Conservation (phyloP, 2,888 invertebrate genomes). For the Tetranychus truncatus region DNA sequence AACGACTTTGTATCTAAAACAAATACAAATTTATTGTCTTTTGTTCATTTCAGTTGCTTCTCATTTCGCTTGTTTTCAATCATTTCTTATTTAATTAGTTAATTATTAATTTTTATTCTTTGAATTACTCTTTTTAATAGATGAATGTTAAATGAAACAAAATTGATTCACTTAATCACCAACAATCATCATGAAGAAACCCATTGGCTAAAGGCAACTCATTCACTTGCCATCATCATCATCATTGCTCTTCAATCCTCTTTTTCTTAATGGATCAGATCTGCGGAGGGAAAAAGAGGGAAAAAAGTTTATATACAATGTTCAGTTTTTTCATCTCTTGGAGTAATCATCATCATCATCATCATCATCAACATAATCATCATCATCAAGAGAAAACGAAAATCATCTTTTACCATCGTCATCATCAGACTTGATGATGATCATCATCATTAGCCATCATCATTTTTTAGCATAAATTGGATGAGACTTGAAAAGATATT, state of each 20-base stretch:
- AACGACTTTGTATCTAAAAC: neutral
- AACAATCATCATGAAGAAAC: neutral
- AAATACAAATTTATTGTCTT: neutral
- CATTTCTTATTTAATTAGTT: neutral
- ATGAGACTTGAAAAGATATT: neutral
- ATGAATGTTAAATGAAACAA: neutral
- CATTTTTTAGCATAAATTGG: neutral
- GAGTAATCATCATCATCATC: neutral
- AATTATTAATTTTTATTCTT: neutral
- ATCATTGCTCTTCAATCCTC: neutral
- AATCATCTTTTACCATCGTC: conserved; percentile 1
- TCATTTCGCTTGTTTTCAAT: neutral
- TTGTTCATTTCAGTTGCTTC: neutral
- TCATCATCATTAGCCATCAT: conserved; percentile 1
- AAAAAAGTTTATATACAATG: neutral
- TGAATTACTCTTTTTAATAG: too few relatives aligned
- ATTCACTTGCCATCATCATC: neutral
- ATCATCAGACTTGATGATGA: neutral
- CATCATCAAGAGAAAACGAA: neutral
- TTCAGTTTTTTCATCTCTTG: neutral
- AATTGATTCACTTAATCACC: neutral
- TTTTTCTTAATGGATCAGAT: neutral
- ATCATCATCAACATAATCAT: neutral
- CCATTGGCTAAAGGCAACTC: neutral
- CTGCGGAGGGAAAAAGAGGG: neutral